Percentiles rank a stretch among this genome's conserved stretches.
Evolutionary conservation across 2,113 vertebrate genomes (phyloP).

Genomic region (Condylura cristata): DNA sequence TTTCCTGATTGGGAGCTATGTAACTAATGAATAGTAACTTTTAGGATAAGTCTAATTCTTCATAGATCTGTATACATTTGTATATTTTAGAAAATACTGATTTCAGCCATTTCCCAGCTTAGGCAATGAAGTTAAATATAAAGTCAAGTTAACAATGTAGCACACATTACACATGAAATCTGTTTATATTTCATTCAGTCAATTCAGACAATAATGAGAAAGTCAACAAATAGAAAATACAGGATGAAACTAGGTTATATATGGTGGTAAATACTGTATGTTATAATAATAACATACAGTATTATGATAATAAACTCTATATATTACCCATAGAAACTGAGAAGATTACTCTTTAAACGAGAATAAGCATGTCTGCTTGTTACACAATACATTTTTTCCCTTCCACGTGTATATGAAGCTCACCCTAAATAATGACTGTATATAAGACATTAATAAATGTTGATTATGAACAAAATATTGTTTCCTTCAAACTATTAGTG

Average conservation of each 20-base stretch:
- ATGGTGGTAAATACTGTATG: not conserved
- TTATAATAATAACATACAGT: too few relatives aligned
- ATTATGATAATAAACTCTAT: not conserved
- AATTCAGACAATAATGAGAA: not conserved
- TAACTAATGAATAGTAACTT: not conserved
- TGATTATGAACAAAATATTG: too few relatives aligned
- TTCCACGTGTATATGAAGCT: too few relatives aligned
- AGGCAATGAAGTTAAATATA: not conserved
- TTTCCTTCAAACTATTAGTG: too few relatives aligned
- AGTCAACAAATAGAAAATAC: not conserved
- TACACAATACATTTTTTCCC: too few relatives aligned
- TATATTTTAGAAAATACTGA: constrained; percentile 9
- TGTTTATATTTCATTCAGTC: constrained; percentile 10
- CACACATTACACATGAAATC: constrained; percentile 1
- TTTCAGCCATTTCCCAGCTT: not conserved
- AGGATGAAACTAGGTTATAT: constrained; percentile 40
- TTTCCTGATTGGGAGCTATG: not conserved
- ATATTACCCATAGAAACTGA: not conserved
- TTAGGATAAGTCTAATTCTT: not conserved
- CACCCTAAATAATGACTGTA: too few relatives aligned
- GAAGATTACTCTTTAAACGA: not conserved
- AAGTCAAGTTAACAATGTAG: not conserved
- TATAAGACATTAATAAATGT: too few relatives aligned
- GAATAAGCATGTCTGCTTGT: not conserved
- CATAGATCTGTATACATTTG: not conserved